Percentiles rank a stretch among this genome's conserved stretches.
Conservation (phyloP, 2,888 invertebrate genomes). For the Prenolepis imparis region DNA sequence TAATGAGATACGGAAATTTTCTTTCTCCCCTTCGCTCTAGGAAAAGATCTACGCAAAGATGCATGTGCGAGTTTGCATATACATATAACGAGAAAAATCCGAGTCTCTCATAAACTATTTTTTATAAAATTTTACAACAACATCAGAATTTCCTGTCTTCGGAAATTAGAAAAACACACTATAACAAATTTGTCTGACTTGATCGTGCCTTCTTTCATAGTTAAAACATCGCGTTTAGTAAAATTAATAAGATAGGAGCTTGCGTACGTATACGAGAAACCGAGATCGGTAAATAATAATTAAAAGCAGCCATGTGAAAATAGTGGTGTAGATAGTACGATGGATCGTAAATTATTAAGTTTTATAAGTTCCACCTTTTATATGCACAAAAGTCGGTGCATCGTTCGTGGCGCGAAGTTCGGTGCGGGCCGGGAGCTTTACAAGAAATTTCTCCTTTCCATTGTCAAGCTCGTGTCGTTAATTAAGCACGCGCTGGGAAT, state of each 20-base stretch:
- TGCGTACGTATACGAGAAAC: neutral
- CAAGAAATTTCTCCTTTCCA: conserved; percentile 46
- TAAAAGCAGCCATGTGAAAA: neutral
- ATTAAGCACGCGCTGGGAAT: conserved; percentile 70
- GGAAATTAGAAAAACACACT: too few species aligned
- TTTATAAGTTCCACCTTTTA: conserved; percentile 33
- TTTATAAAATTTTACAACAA: neutral
- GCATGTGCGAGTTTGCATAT: neutral
- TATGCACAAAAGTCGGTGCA: conserved; percentile 40
- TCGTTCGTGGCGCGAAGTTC: conserved; percentile 43
- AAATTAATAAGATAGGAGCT: neutral
- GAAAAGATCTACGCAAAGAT: conserved; percentile 8
- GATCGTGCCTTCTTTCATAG: too few species aligned
- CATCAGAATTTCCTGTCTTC: neutral
- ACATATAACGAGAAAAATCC: conserved; percentile 7
- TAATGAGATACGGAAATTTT: conserved; percentile 26
- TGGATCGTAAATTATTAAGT: conserved; percentile 31
- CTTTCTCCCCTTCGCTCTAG: neutral
- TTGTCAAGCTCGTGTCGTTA: conserved; percentile 68
- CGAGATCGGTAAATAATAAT: neutral
- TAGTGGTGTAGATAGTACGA: neutral
- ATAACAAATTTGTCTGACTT: too few species aligned
- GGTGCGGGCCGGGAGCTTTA: conserved; percentile 20
- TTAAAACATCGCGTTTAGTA: neutral
- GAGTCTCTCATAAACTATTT: neutral